Evolutionary conservation across 2,797 vertebrate genomes (phyloP).

Genomic region (Coendou prehensilis): DNA sequence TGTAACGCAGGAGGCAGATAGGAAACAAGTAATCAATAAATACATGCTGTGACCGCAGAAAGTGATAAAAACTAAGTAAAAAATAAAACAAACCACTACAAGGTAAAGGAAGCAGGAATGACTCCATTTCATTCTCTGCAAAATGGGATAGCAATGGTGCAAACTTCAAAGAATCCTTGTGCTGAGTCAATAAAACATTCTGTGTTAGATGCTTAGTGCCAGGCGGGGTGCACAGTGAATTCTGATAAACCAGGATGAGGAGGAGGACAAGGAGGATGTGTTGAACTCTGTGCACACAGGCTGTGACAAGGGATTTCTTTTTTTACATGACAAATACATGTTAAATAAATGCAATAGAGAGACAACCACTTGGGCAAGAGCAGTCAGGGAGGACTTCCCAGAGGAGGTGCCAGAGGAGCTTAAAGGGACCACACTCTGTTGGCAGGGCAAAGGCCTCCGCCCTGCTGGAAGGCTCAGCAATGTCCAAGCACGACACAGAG

Average conservation of each 20-base stretch:
- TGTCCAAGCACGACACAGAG: conserved; percentile 51
- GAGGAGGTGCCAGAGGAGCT: background rate
- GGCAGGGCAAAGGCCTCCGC: background rate
- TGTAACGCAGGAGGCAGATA: background rate
- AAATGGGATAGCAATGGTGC: background rate
- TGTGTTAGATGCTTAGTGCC: background rate
- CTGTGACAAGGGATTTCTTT: background rate
- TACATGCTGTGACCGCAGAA: background rate
- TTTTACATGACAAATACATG: background rate
- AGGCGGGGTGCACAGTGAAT: background rate
- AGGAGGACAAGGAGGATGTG: background rate
- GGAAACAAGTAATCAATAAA: background rate
- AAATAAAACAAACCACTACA: background rate
- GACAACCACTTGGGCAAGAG: background rate
- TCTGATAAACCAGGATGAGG: background rate
- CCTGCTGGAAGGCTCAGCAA: conserved; percentile 13
- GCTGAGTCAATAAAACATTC: background rate
- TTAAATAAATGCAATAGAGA: background rate
- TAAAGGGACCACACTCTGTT: background rate
- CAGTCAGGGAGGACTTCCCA: conserved; percentile 40
- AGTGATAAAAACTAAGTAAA: background rate
- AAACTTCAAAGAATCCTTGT: background rate
- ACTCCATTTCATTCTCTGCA: background rate
- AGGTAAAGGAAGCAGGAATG: background rate
- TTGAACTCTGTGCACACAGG: background rate